These are phyloP conservation scores for Empidonax alnorum DNA, from an alignment of 2,113 vertebrate species.

Conservation along the genomic window DNA sequence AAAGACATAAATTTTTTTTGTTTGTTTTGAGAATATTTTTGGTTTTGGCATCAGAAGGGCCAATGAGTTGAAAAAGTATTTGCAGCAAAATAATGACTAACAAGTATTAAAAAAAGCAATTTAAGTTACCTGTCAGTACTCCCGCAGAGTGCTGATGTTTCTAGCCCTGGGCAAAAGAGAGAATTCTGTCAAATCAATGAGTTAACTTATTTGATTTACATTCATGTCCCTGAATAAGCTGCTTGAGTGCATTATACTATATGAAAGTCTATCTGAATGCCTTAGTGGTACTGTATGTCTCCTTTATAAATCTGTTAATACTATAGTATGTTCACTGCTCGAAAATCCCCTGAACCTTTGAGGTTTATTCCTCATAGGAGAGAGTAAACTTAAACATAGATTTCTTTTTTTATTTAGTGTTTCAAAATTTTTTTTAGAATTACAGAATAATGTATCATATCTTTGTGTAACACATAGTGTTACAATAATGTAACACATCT, in stretches of 20 bases:
- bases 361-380: not conserved
- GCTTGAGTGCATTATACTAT: not conserved
- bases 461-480: too few species aligned
- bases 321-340: not conserved
- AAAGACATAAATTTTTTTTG: not conserved
- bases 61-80: not conserved
- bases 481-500: not conserved
- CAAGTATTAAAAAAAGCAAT: not conserved
- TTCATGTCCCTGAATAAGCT: constrained; percentile 5
- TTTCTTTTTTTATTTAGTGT: not conserved
- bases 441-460: not conserved
- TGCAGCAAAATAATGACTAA: not conserved
- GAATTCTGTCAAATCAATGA: not conserved
- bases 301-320: not conserved
- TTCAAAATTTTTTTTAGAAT: constrained; percentile 8
- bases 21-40: not conserved
- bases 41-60: not conserved
- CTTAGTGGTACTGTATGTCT: not conserved
- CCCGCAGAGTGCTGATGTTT: not conserved
- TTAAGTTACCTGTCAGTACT: not conserved
- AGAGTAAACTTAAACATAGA: not conserved
- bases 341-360: not conserved
- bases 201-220: not conserved
- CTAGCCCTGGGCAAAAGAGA: not conserved
- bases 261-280: not conserved